Evolutionary conservation across 2,113 vertebrate species (phyloP).

Genomic region (Actenoides hombroni): DNA sequence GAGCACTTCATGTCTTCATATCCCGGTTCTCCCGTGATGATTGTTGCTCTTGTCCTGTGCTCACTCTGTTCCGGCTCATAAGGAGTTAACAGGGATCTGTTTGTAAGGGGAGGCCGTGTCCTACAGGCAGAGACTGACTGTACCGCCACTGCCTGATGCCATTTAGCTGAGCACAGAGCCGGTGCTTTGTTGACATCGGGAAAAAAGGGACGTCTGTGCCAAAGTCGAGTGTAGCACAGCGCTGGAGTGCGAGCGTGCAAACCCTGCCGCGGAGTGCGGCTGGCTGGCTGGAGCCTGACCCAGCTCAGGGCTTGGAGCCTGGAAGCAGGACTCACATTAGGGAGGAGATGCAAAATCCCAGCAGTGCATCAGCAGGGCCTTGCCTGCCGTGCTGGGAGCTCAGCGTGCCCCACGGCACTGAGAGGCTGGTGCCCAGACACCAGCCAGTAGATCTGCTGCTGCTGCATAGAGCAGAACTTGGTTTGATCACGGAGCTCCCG

Average conservation of each 20-base stretch:
- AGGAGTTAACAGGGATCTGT: neutral
- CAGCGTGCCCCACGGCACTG: neutral
- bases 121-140: neutral
- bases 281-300: neutral
- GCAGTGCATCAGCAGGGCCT: neutral
- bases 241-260: too few species aligned
- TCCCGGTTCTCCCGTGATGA: neutral
- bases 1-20: neutral
- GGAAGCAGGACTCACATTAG: neutral
- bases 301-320: neutral
- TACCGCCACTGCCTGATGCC: neutral
- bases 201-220: neutral
- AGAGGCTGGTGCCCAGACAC: neutral
- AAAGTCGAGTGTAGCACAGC: neutral
- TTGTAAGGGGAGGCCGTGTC: neutral
- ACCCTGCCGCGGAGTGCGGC: neutral
- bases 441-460: accelerated
- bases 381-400: accelerated
- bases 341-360: neutral
- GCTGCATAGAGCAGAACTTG: neutral
- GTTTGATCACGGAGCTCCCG: neutral
- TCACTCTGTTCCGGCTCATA: neutral
- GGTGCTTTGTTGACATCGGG: neutral
- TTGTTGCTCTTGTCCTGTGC: neutral
- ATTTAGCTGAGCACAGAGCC: neutral